Conservation (phyloP, 2,888 invertebrate species). For the Phania funesta region DNA sequence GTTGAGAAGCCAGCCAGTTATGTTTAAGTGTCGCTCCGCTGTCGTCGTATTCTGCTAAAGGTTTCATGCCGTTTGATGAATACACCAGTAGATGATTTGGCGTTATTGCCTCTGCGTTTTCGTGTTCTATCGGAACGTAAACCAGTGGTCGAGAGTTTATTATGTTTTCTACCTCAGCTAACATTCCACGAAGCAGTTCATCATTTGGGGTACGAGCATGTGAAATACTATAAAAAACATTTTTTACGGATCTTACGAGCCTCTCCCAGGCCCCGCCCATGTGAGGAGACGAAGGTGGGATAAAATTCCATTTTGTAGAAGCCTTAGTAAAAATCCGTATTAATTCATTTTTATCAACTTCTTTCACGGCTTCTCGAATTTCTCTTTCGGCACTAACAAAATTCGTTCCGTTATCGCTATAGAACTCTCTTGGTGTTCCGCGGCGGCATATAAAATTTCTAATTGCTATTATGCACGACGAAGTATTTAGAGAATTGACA, state of each 20-base stretch:
- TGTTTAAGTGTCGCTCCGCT: too few species aligned
- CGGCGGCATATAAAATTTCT: conserved; percentile 53
- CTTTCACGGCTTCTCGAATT: conserved; percentile 41
- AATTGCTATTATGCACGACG: conserved; percentile 61
- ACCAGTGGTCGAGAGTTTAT: conserved; percentile 67
- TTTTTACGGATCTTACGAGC: conserved; percentile 63
- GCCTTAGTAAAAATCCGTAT: conserved; percentile 25
- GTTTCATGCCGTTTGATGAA: conserved; percentile 62
- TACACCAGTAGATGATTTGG: conserved; percentile 70
- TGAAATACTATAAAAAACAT: conserved; percentile 56
- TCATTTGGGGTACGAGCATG: conserved; percentile 16
- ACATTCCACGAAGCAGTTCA: background rate
- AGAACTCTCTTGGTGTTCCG: too few species aligned
- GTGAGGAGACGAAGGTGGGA: conserved; percentile 48
- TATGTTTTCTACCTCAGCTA: conserved; percentile 40
- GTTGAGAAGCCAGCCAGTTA: too few species aligned
- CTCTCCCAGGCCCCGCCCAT: too few species aligned
- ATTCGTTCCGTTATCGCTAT: conserved; percentile 64
- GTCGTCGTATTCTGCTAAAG: background rate
- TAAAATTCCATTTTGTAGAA: conserved; percentile 67
- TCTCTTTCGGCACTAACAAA: conserved; percentile 59
- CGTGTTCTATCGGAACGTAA: conserved; percentile 12
- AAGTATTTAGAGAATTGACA: conserved; percentile 32
- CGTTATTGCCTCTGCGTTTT: conserved; percentile 68
- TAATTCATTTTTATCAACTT: conserved; percentile 19